Evolutionary conservation across 2,797 vertebrate species (phyloP), one percentile per base, ranked within the genome.

Genomic region (Caiman crocodilus): DNA sequence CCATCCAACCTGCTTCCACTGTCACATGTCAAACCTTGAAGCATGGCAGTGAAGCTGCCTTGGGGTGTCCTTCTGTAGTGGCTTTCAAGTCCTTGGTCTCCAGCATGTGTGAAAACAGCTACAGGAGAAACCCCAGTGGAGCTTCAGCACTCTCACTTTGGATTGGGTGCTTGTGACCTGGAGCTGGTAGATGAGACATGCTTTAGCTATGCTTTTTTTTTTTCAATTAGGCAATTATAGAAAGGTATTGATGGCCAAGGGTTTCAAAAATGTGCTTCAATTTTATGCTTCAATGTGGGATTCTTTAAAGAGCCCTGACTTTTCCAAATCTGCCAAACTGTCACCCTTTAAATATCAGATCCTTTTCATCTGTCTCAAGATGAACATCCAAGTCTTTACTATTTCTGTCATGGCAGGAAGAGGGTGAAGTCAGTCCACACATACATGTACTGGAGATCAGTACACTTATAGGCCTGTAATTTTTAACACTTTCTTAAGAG

Each of bases 381-480:
- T 71, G 32, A 73, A 23, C 35, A 50, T 73, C 69, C 13, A 73
- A 50, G 69, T 73, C 23, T 50, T 71, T 32, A 6, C 67, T 71
- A 50, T 50, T 50, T 50, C 42, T 71, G 67, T 42, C 6, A 20
- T 23, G 32, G 35, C 69, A 50, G 35, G 21, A 28, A 6, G 6
- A 87, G 82, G 55, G 63, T 85, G 63, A 67, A 90, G 65, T 74
- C 18, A 73, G 28, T 56, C 2, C 7, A 90, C 26, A 2, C 5
- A 7, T 16, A 1, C 1, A 1, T 63, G 2, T 18, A 55, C 13
- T 2, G 42, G n/a, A 73, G 35, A 50, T 4, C 59, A 32, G 59
- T 78, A 55, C 6, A 7, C 7, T 50, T 50, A 50, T 10, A 50
- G 21, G 10, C 28, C 79, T 5, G 2, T 56, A 28, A 12, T 82